Base-by-base conservation (phyloP, 2,797 vertebrate genomes). In the Catamblyrhynchus diadema region DNA sequence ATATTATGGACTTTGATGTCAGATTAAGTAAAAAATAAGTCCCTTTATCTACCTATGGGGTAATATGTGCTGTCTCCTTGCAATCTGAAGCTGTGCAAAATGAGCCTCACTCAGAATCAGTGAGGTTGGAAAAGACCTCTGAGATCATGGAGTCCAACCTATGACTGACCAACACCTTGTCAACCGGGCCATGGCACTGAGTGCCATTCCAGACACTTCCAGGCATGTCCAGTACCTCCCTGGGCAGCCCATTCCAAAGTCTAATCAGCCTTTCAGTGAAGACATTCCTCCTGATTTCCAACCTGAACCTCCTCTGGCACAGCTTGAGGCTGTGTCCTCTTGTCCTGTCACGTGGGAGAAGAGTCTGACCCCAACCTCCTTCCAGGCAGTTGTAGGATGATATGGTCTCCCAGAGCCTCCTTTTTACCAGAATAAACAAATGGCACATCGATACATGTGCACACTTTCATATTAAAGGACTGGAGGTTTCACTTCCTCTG, bases 21-120 rank as follows among this genome's bases (percentile, higher is more conserved):
- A 70, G 30, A 32, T 70, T 24, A 57, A n/a, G 12, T 51, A 12
- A 78, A 64, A 64, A 64, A 24, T 25, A 33, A 54, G 33, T 33
- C 4, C 2, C 6, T 0, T 0, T 44, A 14, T 27, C 19, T 69
- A 8, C 19, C 23, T 67, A 0, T 11, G 14, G 30, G 11, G 6
- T 47, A 28, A 20, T 54, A 8, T 1, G 3, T 35, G n/a, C 35
- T 6, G 0, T 45, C 19, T 37, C 13, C 35, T 81, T 60, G 50
- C 77, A 47, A 44, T 4, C 6, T 9, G 32, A 44, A 59, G 41
- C 67, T 45, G 17, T 50, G 47, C 22, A 72, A 53, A 73, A 50
- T 15, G 6, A 30, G 51, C 21, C 8, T 81, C 7, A 11, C 9
- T 33, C 50, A 70, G 35, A 48, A 57, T 62, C 35, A 14, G 9